These are phyloP conservation scores for Dolichopus griseipennis DNA, from an alignment of 2,888 invertebrate genomes.

Conservation along the genomic window DNA sequence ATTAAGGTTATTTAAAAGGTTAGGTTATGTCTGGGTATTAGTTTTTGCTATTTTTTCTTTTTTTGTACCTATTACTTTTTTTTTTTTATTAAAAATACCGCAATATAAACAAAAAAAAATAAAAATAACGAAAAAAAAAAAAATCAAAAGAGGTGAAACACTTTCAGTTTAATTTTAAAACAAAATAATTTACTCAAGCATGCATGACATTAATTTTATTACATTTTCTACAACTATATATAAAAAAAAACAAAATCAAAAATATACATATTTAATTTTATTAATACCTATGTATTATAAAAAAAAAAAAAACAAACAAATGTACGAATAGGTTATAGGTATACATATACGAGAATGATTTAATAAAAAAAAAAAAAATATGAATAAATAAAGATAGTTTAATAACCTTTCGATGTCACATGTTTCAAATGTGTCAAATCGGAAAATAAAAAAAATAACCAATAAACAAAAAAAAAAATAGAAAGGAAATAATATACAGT, in stretches of 20 bases:
- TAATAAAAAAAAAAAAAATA: no score
- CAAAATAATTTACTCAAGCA: neutral
- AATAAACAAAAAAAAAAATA: no score
- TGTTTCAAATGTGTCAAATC: neutral
- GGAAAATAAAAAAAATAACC: neutral
- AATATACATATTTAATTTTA: no score
- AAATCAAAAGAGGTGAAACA: neutral
- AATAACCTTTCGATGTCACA: slow-evolving; percentile 6
- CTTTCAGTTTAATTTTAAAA: neutral
- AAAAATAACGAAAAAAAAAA: neutral
- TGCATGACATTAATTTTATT: slow-evolving; percentile 1
- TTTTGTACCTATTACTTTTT: no score
- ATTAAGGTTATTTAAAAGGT: neutral
- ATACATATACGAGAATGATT: no score
- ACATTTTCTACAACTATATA: neutral
- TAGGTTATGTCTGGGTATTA: neutral
- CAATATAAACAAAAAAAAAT: neutral
- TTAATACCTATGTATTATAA: no score
- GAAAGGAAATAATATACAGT: no score
- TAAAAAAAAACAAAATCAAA: no score
- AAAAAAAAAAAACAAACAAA: no score
- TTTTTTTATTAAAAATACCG: no score
- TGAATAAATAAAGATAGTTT: neutral
- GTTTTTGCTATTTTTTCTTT: no score
- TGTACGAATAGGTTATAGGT: neutral